Conservation (phyloP, 92 coral and sea anemone genomes). For the Porites lobata region DNA sequence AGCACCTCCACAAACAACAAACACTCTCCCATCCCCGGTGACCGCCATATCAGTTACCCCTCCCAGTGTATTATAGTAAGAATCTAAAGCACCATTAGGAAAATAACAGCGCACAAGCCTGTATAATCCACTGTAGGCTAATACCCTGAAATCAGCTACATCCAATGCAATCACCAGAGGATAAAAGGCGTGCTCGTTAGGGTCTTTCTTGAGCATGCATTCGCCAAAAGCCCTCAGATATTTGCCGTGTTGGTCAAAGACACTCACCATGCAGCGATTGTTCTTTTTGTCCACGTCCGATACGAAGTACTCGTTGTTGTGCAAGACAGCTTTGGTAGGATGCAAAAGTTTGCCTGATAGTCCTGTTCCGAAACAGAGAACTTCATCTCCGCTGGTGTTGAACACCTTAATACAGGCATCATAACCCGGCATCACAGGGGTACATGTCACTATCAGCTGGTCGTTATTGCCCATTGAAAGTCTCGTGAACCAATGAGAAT, state of each 20-base stretch:
- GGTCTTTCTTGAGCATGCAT: conserved; percentile 76
- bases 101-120: conserved; percentile 78
- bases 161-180: conserved; percentile 81
- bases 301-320: conserved; percentile 78
- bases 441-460: conserved; percentile 77
- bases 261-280: conserved; percentile 84
- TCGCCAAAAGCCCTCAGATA: conserved; percentile 82
- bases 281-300: conserved; percentile 83
- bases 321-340: conserved; percentile 73
- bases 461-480: conserved; percentile 48
- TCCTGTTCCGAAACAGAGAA: conserved; percentile 78
- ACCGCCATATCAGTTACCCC: conserved; percentile 79
- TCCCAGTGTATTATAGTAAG: conserved; percentile 72
- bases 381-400: conserved; percentile 70
- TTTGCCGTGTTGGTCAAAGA: conserved; percentile 74
- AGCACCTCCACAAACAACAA: conserved; percentile 75
- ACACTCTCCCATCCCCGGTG: conserved; percentile 76
- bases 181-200: conserved; percentile 64
- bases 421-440: conserved; percentile 70
- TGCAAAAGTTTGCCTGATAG: conserved; percentile 73
- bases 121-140: conserved; percentile 79
- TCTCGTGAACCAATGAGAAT: conserved; percentile 83
- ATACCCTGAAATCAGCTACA: conserved; percentile 26
- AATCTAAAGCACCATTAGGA: conserved; percentile 70
- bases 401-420: conserved; percentile 84